These are phyloP conservation scores for Vulpes ferrilata DNA, from an alignment of 2,113 vertebrate genomes.

Conservation along the genomic window DNA sequence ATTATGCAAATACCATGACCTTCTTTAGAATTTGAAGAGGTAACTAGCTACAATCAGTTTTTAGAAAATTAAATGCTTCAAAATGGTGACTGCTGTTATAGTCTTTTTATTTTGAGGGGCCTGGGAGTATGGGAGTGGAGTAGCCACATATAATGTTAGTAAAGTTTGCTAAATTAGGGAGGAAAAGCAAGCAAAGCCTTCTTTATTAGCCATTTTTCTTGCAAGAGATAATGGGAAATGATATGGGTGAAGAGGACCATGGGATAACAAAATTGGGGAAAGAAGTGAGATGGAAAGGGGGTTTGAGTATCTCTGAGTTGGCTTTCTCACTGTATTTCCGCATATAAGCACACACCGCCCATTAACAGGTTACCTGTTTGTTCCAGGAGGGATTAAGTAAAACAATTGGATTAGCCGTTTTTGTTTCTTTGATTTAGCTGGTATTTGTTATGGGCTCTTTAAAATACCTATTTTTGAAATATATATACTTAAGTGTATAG, in stretches of 20 bases:
- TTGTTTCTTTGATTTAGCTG: not conserved
- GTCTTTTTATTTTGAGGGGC: not conserved
- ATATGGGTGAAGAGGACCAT: not conserved
- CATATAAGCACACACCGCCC: not conserved
- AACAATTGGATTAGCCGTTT: not conserved
- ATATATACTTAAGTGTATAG: not conserved
- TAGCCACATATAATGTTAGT: not conserved
- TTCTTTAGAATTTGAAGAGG: slow-evolving; percentile 20
- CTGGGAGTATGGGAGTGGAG: not conserved
- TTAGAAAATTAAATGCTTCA: slow-evolving; percentile 24
- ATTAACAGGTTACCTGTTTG: not conserved
- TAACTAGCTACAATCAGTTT: not conserved
- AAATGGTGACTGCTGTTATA: not conserved
- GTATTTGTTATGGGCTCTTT: not conserved
- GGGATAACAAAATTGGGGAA: not conserved
- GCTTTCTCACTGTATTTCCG: not conserved
- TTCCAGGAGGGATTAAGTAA: slow-evolving; percentile 2
- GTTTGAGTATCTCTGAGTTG: not conserved
- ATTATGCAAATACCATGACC: not conserved
- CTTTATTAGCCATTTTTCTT: not conserved
- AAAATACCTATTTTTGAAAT: not conserved
- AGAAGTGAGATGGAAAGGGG: not conserved
- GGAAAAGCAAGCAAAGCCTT: not conserved
- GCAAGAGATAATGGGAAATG: not conserved
- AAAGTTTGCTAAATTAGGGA: not conserved